Evolutionary conservation across 2,888 invertebrate species (phyloP), one percentile per base, ranked within the genome.

Genomic region (Clunio marinus): DNA sequence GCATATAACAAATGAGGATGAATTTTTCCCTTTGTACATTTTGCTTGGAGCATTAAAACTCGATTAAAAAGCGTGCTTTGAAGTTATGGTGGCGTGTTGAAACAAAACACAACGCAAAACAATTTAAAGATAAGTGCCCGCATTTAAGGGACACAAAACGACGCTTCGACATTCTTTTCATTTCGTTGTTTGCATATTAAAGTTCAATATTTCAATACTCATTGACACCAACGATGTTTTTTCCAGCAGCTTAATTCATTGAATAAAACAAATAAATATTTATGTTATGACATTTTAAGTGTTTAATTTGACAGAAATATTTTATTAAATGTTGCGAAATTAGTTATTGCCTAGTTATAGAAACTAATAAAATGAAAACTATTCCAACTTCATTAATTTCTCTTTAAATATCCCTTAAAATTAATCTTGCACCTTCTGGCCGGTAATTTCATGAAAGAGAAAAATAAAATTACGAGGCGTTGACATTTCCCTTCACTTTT

Each of bases 401-500:
- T n/a, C 41, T n/a, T 41, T 41, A 15, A 41, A 41, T n/a, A 41
- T 41, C 41, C n/a, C 41, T 41, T 10, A 41, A n/a, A n/a, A n/a
- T 15, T 41, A 41, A 41, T 15, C n/a, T n/a, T 41, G 41, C 41
- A 41, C 41, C 41, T 41, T 41, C 41, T 41, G 41, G 41, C 41
- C 41, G 15, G 10, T 15, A 41, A 41, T 41, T 41, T 41, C 15
- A 41, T 41, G 41, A 41, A 15, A 10, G 41, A 41, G 15, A 15
- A 10, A n/a, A n/a, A 10, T 10, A 17, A 24, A 62, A 62, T 37
- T 62, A 41, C 28, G 35, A 62, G 35, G 41, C n/a, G 46, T 37
- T 63, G 63, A 63, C 63, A 63, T 63, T 63, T 63, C 24, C 63
- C 7, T 41, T 60, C 37, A 27, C 27, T 63, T 63, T 63, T 35